These are phyloP conservation scores for Gymnorhina tibicen DNA, from an alignment of 2,113 vertebrate species.

Conservation along the genomic window DNA sequence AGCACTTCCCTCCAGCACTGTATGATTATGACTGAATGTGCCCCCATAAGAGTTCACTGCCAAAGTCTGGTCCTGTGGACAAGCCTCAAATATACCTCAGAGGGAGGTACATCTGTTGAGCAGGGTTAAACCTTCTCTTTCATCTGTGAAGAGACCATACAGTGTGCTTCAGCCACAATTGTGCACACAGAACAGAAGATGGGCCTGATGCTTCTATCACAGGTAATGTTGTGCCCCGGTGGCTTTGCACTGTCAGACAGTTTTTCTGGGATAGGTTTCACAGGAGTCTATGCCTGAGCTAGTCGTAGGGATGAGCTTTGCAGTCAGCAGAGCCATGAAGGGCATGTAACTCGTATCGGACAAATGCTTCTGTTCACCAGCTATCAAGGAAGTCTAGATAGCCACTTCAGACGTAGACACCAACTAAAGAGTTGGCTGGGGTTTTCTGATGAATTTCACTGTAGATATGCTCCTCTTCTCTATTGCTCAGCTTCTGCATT, in stretches of 20 bases:
- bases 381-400: not conserved
- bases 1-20: not conserved
- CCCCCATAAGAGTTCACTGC: not conserved
- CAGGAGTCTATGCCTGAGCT: not conserved
- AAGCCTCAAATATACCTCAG: not conserved
- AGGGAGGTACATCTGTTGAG: not conserved
- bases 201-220: not conserved
- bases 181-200: not conserved
- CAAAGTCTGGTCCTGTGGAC: not conserved
- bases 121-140: not conserved
- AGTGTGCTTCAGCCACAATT: not conserved
- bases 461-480: not conserved
- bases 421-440: not conserved
- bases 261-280: not conserved
- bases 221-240: not conserved
- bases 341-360: accelerated
- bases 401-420: not conserved
- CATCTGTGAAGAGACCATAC: not conserved
- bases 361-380: not conserved
- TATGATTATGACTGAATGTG: not conserved
- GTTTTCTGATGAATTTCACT: not conserved
- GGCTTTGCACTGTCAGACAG: not conserved
- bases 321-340: not conserved
- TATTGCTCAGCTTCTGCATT: not conserved
- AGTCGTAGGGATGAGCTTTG: accelerated